Percentiles rank a stretch among this genome's conserved stretches.
Conservation (phyloP, 2,888 invertebrate genomes). For the Caenorhabditis macrosperma region DNA sequence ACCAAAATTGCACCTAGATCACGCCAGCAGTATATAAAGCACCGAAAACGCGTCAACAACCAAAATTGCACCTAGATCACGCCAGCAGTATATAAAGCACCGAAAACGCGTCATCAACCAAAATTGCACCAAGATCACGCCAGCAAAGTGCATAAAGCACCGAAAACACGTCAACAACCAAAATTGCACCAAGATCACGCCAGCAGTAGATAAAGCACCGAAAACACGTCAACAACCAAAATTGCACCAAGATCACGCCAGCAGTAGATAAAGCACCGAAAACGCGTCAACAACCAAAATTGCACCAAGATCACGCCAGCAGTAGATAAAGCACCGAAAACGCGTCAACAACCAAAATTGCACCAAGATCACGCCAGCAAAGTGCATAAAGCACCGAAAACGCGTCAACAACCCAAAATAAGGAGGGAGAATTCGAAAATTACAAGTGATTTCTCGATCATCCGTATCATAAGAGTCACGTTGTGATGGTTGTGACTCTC, state of each 20-base stretch:
- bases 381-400: too few relatives aligned
- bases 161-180: too few relatives aligned
- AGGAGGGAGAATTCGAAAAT: not conserved
- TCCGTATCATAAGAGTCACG: constrained; percentile 33
- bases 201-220: not conserved
- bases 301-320: not conserved
- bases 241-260: not conserved
- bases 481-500: too few relatives aligned
- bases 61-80: not conserved
- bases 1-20: not conserved
- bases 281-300: too few relatives aligned
- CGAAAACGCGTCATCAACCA: too few relatives aligned
- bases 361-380: not conserved
- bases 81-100: not conserved
- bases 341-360: not conserved
- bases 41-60: too few relatives aligned
- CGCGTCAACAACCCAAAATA: not conserved
- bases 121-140: not conserved
- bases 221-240: too few relatives aligned
- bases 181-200: not conserved
- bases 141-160: not conserved
- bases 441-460: constrained; percentile 44
- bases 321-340: too few relatives aligned
- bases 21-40: not conserved
- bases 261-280: too few relatives aligned